These are phyloP conservation scores for Caenorhabditis sp. DNA, from an alignment of 2,888 invertebrate species.

Conservation along the genomic window DNA sequence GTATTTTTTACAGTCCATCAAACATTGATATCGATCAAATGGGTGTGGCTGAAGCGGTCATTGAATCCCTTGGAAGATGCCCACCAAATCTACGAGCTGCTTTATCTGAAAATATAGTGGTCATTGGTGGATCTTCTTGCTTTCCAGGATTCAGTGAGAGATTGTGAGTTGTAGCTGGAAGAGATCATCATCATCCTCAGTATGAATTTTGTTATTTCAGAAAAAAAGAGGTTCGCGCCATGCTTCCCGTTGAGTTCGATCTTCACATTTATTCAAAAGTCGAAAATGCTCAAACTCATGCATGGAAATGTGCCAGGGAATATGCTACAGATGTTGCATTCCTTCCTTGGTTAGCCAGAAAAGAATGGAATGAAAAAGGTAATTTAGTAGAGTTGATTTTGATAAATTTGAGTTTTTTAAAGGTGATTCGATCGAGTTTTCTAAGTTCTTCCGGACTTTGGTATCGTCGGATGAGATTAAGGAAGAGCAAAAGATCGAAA, in stretches of 20 bases:
- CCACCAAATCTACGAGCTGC: slow-evolving; percentile 78
- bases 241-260: slow-evolving; percentile 32
- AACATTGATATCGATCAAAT: slow-evolving; percentile 89
- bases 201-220: slow-evolving; percentile 13
- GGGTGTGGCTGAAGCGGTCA: slow-evolving; percentile 78
- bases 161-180: slow-evolving; percentile 71
- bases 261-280: slow-evolving; percentile 21
- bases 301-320: slow-evolving; percentile 54
- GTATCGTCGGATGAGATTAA: slow-evolving; percentile 19
- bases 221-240: slow-evolving; percentile 35
- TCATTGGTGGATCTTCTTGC: slow-evolving; percentile 83
- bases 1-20: slow-evolving; percentile 78
- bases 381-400: no score
- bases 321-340: slow-evolving; percentile 8
- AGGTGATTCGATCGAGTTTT: slow-evolving; percentile 34
- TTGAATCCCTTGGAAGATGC: slow-evolving; percentile 51
- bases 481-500: slow-evolving; percentile 12
- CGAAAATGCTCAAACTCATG: slow-evolving; percentile 48
- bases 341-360: slow-evolving; percentile 44
- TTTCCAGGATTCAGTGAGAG: slow-evolving; percentile 87
- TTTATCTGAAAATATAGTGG: slow-evolving; percentile 80
- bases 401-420: no score
- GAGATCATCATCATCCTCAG: no score
- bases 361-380: slow-evolving; percentile 60
- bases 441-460: slow-evolving; percentile 11